These are phyloP conservation scores for Teinopalpus imperialis DNA, from an alignment of 2,888 invertebrate species.

Conservation along the genomic window DNA sequence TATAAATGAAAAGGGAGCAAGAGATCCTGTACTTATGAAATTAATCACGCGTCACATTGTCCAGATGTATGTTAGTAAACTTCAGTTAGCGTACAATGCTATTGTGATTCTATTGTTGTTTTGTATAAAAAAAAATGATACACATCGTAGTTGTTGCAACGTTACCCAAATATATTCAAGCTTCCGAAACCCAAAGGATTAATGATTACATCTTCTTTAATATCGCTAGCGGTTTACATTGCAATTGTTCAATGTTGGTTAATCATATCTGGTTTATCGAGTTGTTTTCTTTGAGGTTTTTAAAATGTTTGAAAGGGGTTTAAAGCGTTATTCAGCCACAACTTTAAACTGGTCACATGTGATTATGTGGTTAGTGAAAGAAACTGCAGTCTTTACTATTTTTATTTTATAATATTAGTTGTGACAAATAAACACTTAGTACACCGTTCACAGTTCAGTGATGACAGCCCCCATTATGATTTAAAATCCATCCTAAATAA, in stretches of 20 bases:
- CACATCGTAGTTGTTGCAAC: conserved; percentile 31
- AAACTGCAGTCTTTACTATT: too few relatives aligned
- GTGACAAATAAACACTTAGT: too few relatives aligned
- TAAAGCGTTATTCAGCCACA: too few relatives aligned
- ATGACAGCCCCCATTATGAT: too few relatives aligned
- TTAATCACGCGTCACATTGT: conserved; percentile 71
- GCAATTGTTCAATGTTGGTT: conserved; percentile 16
- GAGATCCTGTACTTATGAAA: conserved; percentile 56
- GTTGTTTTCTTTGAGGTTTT: too few relatives aligned
- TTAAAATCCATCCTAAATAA: too few relatives aligned
- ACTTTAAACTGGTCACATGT: too few relatives aligned
- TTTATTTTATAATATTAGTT: too few relatives aligned
- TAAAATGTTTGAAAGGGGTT: too few relatives aligned
- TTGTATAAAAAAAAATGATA: conserved; percentile 34
- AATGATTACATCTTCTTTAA: conserved; percentile 53
- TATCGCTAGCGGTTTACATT: conserved; percentile 22
- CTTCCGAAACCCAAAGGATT: conserved; percentile 43
- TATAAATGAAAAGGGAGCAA: conserved; percentile 51
- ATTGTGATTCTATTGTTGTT: conserved; percentile 50
- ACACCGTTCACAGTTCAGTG: too few relatives aligned
- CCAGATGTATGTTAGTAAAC: conserved; percentile 73
- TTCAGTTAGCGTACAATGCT: conserved; percentile 52
- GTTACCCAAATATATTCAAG: conserved; percentile 58
- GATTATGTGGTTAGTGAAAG: too few relatives aligned
- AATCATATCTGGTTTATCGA: conserved; percentile 5